These are phyloP conservation scores for Dicerorhinus sumatrensis DNA, from an alignment of 2,113 vertebrate genomes.

Conservation along the genomic window DNA sequence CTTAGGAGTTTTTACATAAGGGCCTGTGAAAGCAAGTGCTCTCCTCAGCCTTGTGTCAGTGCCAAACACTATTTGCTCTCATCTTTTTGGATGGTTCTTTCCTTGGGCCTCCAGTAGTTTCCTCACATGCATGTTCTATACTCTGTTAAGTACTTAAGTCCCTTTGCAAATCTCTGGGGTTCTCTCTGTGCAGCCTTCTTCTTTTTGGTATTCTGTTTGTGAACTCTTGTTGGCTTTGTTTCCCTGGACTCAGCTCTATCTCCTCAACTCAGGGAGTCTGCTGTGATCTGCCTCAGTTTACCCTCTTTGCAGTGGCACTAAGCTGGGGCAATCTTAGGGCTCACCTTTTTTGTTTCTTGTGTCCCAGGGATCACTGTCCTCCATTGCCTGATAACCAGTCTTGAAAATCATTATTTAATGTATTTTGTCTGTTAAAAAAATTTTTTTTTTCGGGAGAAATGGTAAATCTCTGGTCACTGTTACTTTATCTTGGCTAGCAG, in stretches of 20 bases:
- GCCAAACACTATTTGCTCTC: neutral
- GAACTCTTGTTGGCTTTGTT: neutral
- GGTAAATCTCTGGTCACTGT: neutral
- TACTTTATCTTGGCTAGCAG: neutral
- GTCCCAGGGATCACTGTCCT: neutral
- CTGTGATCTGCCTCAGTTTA: neutral
- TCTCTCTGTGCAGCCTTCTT: neutral
- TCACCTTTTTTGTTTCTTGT: neutral
- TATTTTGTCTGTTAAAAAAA: neutral
- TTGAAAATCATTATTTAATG: neutral
- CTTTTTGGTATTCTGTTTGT: neutral
- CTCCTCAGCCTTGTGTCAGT: neutral
- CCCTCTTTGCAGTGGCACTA: neutral
- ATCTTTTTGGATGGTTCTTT: neutral
- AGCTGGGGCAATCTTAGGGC: neutral
- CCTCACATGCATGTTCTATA: neutral
- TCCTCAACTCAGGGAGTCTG: neutral
- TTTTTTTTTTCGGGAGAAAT: neutral
- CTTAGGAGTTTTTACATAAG: neutral
- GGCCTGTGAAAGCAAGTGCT: neutral
- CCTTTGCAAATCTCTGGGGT: neutral
- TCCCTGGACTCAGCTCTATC: neutral
- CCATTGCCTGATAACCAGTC: neutral
- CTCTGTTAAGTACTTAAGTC: neutral
- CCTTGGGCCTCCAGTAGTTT: neutral